Conservation (phyloP, 2,888 invertebrate species). For the Drosophila leonis region DNA sequence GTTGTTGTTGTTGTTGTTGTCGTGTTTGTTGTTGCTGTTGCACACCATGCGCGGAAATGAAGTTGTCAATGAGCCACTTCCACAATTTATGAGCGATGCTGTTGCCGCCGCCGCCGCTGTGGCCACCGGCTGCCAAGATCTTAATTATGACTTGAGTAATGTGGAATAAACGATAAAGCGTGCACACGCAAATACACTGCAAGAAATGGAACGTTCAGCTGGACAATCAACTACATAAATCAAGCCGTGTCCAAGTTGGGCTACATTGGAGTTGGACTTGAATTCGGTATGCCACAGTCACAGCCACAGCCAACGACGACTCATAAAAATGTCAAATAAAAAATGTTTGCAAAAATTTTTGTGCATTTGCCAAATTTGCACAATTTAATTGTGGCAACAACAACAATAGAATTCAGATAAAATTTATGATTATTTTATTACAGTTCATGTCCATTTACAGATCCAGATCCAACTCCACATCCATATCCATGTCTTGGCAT, state of each 20-base stretch:
- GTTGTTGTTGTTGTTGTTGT: constrained; percentile 36
- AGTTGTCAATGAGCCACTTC: constrained; percentile 81
- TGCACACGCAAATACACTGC: constrained; percentile 77
- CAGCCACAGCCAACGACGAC: constrained; percentile 23
- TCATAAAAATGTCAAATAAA: constrained; percentile 76
- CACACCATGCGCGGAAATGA: constrained; percentile 75
- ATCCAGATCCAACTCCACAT: constrained; percentile 8
- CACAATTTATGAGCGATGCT: constrained; percentile 77
- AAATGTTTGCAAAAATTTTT: constrained; percentile 74
- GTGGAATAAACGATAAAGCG: constrained; percentile 79
- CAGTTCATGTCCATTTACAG: constrained; percentile 36
- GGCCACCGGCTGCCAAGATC: constrained; percentile 71
- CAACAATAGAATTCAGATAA: constrained; percentile 37
- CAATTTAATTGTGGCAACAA: constrained; percentile 73
- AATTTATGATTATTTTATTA: constrained; percentile 77
- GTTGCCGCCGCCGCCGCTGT: constrained; percentile 38
- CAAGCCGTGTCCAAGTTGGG: constrained; percentile 53
- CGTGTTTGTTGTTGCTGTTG: constrained; percentile 32
- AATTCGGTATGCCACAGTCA: constrained; percentile 35
- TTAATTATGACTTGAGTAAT: constrained; percentile 80
- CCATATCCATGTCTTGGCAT: constrained; percentile 54
- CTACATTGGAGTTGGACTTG: constrained; percentile 32
- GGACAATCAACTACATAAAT: constrained; percentile 73
- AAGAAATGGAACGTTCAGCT: constrained; percentile 48
- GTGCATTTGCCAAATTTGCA: constrained; percentile 76